Base-by-base conservation (phyloP, 2,797 vertebrate species). In the Gallirallus australis region DNA sequence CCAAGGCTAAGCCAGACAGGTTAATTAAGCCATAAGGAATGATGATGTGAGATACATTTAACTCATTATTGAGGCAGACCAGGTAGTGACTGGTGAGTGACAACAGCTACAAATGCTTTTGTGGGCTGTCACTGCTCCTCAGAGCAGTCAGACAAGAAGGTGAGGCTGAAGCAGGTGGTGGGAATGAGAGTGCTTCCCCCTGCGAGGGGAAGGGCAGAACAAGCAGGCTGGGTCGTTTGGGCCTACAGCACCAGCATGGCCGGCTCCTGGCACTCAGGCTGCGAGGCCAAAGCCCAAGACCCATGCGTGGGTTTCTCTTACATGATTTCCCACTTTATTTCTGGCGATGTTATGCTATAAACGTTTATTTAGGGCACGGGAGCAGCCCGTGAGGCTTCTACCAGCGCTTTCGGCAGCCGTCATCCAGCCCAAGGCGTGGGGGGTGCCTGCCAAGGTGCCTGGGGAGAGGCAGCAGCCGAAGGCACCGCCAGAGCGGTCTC, bases 401-500 rank as follows among this genome's bases (percentile, higher is more conserved):
- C 52, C 48, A 9, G 20, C 37, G 57, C 52, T 59, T 31, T 4
- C 12, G 17, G 39, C 12, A 12, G 25, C 45, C 2, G 0, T 8
- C 7, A 21, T 0, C 20, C 37, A 11, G 42, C n/a, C 21, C 19
- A 6, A 21, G 42, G 35, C 1, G 5, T 0, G 2, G 0, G 1
- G 0, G 4, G n/a, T 30, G 16, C 0, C 45, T 8, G n/a, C 12
- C 42, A 7, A 7, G 35, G 15, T 6, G 30, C 25, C 23, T 2
- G 5, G 40, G 27, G 4, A 17, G 6, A 28, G 23, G 25, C 4
- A 3, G 25, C 52, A 20, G 42, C 23, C 8, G 37, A 28, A 37
- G 37, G 27, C 31, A 35, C 12, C 64, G 15, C 31, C 12, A 7
- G 28, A 33, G 21, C 24, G 3, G 5, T 13, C 10, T 13, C 15